Base-by-base conservation (phyloP, 2,797 vertebrate species). In the Enoplosus armatus region DNA sequence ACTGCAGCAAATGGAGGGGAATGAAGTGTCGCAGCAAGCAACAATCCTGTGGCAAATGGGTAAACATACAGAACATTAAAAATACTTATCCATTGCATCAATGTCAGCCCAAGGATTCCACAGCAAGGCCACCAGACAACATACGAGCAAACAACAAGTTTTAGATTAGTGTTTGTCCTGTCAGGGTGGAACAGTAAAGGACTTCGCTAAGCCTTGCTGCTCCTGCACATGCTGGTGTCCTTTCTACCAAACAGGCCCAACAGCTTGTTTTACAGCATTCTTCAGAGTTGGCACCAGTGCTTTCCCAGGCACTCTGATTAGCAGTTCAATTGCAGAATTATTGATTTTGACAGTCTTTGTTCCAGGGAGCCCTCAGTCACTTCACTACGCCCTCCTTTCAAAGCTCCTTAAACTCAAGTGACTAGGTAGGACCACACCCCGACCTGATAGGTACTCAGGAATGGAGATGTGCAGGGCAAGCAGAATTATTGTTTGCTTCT, bases 1-100 rank as follows among this genome's bases (percentile, higher is more conserved):
- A 73, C 50, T 35, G 51, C 39, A 33, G 31, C 41, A 27, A 70
- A 76, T 41, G 12, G 43, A 50, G 60, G n/a, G 20, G n/a, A 67
- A 51, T 26, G 35, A 77, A 41, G 58, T 45, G 27, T 64, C 12
- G 3, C 29, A 16, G 37, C 31, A 10, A 60, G 75, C 41, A 59
- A 55, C 63, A 76, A 16, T 63, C 50, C 55, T 56, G 22, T 61
- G 20, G 45, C 41, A 31, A 79, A 55, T 22, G 59, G 64, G 35
- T 56, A 65, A 80, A 58, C 43, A 43, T 64, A 59, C 64, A 59
- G 15, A 73, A 60, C 54, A 59, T 56, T 64, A 35, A 39, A 26
- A 56, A 26, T 26, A 41, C 43, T 48, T 71, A 67, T 75, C 45
- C 14, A 12, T 50, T 10, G 59, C 62, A 54, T 78, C 63, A 37